Evolutionary conservation across 2,113 vertebrate genomes (phyloP), one percentile per base, ranked within the genome.

Genomic region (Toxotes chatareus): DNA sequence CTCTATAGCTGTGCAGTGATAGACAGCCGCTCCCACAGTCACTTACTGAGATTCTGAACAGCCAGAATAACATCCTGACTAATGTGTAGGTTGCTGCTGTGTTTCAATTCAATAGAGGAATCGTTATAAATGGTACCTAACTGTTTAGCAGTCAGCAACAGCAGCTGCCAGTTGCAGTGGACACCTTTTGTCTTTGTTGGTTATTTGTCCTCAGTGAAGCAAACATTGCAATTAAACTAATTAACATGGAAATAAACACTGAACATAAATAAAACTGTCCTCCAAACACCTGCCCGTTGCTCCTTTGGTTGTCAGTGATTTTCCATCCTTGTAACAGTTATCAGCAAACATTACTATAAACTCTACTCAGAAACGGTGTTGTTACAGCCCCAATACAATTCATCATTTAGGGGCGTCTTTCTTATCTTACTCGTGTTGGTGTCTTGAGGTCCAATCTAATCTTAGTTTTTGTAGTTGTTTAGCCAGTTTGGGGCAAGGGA

Each of bases 211-310:
- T 67, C 7, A 63, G 7, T 59, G 53, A 61, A 19, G 21, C 21
- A 64, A 61, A 42, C 14, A 46, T n/a, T 40, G 12, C n/a, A 76
- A 23, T 63, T 67, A 47, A 57, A 56, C 6, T 31, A 38, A 83
- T 75, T 63, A 63, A 68, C 27, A 13, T 51, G 12, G 17, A 82
- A 65, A 46, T 4, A 32, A 73, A 62, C 1, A 44, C 60, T 53
- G 40, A 38, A 73, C 57, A 36, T 32, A 31, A 13, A 13, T 36
- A 12, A 44, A 51, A 63, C 8, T 31, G 40, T 14, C 38, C 27
- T 38, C 17, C 55, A 32, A 71, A 66, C 32, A 59, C 13, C 23
- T n/a, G 32, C 38, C 14, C 47, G 40, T 56, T 27, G 23, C 32
- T 53, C 4, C 40, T 9, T 21, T 71, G 17, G 23, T 13, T 44